Percentiles rank a stretch among this genome's conserved stretches.
These are phyloP conservation scores for Capreolus pygargus DNA, from an alignment of 2,113 vertebrate species.

Conservation along the genomic window DNA sequence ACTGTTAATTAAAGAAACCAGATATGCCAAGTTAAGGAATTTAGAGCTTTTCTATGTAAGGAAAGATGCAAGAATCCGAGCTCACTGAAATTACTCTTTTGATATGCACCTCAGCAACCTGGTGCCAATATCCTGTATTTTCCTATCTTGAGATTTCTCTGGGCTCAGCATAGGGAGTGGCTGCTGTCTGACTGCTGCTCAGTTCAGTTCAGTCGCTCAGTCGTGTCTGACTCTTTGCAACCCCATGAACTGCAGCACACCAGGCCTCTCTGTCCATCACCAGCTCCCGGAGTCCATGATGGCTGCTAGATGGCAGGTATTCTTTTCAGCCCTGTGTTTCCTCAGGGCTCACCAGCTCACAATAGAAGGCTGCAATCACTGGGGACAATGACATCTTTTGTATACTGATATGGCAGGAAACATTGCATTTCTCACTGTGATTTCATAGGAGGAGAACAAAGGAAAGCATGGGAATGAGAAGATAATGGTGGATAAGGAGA, in stretches of 20 bases:
- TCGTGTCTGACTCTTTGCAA: no score
- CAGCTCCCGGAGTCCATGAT: neutral
- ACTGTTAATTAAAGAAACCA: neutral
- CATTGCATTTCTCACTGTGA: neutral
- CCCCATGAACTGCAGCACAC: no score
- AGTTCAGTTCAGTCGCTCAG: no score
- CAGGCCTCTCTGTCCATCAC: no score
- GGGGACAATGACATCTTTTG: neutral
- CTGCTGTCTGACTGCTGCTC: neutral
- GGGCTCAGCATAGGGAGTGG: neutral
- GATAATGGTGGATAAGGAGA: neutral
- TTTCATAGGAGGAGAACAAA: neutral
- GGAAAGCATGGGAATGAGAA: neutral
- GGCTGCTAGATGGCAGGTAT: neutral
- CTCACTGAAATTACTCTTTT: neutral
- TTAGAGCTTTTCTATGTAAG: neutral
- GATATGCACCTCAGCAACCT: neutral
- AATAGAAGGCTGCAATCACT: neutral
- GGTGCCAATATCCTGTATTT: neutral
- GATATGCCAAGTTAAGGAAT: neutral
- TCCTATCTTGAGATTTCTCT: neutral
- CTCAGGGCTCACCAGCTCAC: neutral
- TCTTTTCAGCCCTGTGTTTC: neutral
- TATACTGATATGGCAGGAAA: neutral
- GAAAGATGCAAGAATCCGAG: neutral